Percentiles rank a stretch among this genome's conserved stretches.
Conservation (phyloP, 2,888 invertebrate genomes). For the Diploptera punctata region DNA sequence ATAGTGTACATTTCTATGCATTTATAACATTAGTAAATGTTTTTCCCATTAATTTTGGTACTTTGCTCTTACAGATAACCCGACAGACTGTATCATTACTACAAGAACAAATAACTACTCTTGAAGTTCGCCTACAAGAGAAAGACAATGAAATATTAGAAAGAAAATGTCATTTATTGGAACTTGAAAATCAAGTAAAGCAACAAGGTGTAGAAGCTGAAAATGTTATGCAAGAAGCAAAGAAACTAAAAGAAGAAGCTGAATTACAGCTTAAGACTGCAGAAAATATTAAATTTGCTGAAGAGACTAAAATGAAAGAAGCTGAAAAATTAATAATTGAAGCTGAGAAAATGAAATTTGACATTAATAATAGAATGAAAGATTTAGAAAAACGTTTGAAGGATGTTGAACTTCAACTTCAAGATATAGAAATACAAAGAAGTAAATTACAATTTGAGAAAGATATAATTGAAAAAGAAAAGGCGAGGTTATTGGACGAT, state of each 20-base stretch:
- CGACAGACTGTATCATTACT: conserved; percentile 49
- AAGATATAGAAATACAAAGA: conserved; percentile 44
- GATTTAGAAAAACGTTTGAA: conserved; percentile 40
- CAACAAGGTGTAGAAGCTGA: conserved; percentile 33
- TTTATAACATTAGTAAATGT: too few relatives aligned
- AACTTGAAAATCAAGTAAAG: conserved; percentile 25
- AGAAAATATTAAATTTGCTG: neutral
- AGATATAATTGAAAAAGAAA: conserved; percentile 31
- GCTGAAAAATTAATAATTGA: neutral
- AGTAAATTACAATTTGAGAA: conserved; percentile 28
- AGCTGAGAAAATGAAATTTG: conserved; percentile 7
- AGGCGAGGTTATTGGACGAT: conserved; percentile 6
- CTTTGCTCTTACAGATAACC: conserved; percentile 47
- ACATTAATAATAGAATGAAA: conserved; percentile 5
- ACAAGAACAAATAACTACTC: conserved; percentile 56
- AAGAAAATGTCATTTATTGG: conserved; percentile 52
- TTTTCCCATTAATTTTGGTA: too few relatives aligned
- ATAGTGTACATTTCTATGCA: too few relatives aligned
- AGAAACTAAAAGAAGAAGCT: conserved; percentile 20
- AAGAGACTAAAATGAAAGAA: conserved; percentile 19
- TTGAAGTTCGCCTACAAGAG: conserved; percentile 55
- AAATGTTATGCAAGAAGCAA: conserved; percentile 28
- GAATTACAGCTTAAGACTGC: conserved; percentile 22
- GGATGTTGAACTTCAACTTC: neutral
- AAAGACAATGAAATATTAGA: conserved; percentile 56